Percentiles rank a stretch among this genome's conserved stretches.
Conservation (phyloP, 2,113 vertebrate species). For the Heteronetta atricapilla region DNA sequence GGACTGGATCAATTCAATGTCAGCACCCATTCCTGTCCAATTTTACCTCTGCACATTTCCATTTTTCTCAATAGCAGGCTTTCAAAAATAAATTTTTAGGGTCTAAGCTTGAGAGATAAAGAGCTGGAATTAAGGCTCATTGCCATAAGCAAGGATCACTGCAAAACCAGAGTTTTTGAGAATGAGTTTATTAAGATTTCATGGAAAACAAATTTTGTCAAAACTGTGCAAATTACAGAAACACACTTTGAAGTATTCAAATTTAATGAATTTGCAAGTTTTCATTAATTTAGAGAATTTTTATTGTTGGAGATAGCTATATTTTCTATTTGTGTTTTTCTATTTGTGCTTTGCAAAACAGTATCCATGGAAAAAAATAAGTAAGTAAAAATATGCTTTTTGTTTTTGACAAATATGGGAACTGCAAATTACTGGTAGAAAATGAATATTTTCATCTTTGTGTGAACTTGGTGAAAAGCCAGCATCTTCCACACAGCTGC, state of each 20-base stretch:
- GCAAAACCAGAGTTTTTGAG: not conserved
- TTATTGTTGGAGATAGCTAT: slow-evolving; percentile 18
- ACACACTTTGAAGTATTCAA: not conserved
- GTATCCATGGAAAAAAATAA: slow-evolving; percentile 52
- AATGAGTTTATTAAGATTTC: not conserved
- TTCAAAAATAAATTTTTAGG: not conserved
- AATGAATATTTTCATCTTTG: slow-evolving; percentile 67
- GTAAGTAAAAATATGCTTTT: slow-evolving; percentile 61
- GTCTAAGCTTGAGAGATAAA: not conserved
- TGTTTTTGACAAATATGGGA: slow-evolving; percentile 49
- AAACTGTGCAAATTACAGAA: slow-evolving; percentile 28
- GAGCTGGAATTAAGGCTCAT: not conserved
- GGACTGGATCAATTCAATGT: not conserved
- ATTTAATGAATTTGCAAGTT: slow-evolving; percentile 49
- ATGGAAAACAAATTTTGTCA: not conserved
- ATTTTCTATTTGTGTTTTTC: slow-evolving; percentile 32
- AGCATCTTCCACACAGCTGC: slow-evolving; percentile 67
- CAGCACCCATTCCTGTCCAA: not conserved
- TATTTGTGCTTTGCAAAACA: slow-evolving; percentile 47
- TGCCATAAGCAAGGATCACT: not conserved
- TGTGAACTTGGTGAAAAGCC: slow-evolving; percentile 68
- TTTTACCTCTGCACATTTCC: not conserved
- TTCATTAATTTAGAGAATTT: slow-evolving; percentile 48
- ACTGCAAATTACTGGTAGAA: slow-evolving; percentile 59
- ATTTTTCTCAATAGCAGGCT: not conserved